Evolutionary conservation across 2,888 invertebrate species (phyloP), one percentile per base, ranked within the genome.

Genomic region (Lithophane semibrunnea): DNA sequence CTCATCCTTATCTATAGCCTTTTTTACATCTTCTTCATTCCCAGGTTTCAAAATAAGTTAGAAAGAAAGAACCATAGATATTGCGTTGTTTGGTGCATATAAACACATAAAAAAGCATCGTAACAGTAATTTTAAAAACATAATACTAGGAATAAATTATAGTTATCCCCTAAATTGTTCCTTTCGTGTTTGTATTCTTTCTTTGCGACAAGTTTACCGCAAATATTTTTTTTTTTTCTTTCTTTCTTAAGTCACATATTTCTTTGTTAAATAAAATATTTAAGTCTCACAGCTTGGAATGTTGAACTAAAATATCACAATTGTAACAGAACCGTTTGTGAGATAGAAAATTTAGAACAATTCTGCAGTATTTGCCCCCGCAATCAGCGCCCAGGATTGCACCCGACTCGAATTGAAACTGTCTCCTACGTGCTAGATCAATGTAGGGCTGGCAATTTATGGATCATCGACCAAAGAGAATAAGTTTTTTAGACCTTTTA

Each of bases 351-450:
- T 84, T 79, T 52, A 10, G 54, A 84, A 68, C 72, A 60, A 79
- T 47, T 72, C 13, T 79, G 80, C 67, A 60, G 29, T n/a, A 54
- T 80, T 78, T 60, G n/a, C 47, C 24, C 63, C 64, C 2, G 16
- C 54, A 72, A 84, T 84, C 84, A 81, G 18, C 54, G 68, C 16
- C 42, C n/a, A 67, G 67, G 61, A 67, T 54, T 84, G 71, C 37
- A 44, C 10, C n/a, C 54, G 58, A 49, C 49, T 66, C 16, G 8
- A 83, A 80, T 80, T 66, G n/a, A 64, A 84, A 60, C 73, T n/a
- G 73, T 80, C 73, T 60, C 16, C 16, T 63, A 77, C n/a, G 66
- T 70, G 56, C 56, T 49, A 24, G 67, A 65, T 80, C 42, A 64
- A 18, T 44, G 1, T 29, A 79, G 64, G 80, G 72, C 16, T 81